Conservation (phyloP, 2,113 vertebrate species). For the Callocephalon fimbriatum region DNA sequence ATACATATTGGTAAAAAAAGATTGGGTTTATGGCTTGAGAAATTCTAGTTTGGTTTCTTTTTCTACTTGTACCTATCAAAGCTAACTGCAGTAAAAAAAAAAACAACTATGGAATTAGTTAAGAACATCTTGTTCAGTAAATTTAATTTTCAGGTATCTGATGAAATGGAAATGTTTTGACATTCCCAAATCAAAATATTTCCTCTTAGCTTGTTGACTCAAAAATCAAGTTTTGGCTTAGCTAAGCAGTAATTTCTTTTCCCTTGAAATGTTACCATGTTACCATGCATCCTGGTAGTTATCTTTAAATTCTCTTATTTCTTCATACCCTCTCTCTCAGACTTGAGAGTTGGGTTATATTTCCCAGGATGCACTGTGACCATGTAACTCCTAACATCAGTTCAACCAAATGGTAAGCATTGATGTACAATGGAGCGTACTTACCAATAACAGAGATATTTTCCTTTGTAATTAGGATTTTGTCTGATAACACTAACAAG, state of each 20-base stretch:
- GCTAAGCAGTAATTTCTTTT: background rate
- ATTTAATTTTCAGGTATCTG: slow-evolving; percentile 44
- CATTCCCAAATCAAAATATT: slow-evolving; percentile 4
- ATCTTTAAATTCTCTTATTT: slow-evolving; percentile 1
- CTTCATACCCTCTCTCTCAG: background rate
- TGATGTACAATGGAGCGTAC: accelerated
- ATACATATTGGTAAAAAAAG: background rate
- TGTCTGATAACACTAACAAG: background rate
- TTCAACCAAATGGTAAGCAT: background rate
- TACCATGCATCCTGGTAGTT: background rate
- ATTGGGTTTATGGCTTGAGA: background rate
- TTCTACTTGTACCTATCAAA: background rate
- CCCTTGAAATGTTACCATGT: background rate
- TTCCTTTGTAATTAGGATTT: background rate
- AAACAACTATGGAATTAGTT: background rate
- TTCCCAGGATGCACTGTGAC: background rate
- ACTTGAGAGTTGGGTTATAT: background rate
- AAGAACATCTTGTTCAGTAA: background rate
- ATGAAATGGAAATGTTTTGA: slow-evolving; percentile 42
- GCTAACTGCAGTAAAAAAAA: background rate
- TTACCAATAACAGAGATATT: background rate
- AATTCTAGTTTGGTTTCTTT: background rate
- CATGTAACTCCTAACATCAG: background rate
- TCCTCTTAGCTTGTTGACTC: background rate
- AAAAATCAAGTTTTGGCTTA: slow-evolving; percentile 27